phyloP scores from a whole-genome alignment of 2,113 vertebrate species.

The Hypocryptadius cinnamomeus region DNA sequence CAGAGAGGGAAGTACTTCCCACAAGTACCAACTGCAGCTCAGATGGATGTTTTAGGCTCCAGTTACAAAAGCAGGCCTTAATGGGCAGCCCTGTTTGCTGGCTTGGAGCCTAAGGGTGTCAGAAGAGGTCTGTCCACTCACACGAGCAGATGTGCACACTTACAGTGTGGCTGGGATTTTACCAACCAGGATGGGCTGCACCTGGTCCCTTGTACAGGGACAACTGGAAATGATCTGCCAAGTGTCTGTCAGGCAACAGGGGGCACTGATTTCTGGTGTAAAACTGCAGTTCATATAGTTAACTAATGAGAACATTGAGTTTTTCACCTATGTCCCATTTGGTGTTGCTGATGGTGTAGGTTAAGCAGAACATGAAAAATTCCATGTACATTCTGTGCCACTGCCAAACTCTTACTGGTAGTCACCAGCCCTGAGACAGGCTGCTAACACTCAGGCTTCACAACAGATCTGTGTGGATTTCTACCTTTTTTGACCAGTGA shows the following conservation, averaged over 20 bases:
- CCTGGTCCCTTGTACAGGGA: background rate
- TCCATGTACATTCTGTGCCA: background rate
- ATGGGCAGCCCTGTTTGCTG: background rate
- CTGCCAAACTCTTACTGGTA: background rate
- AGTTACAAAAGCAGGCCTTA: background rate
- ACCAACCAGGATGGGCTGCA: background rate
- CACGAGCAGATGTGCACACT: background rate
- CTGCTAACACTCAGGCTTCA: background rate
- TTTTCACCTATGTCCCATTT: background rate
- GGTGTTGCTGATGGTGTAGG: background rate
- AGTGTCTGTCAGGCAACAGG: background rate
- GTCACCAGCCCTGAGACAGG: background rate
- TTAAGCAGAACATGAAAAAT: background rate
- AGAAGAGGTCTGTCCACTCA: background rate
- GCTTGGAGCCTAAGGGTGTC: background rate
- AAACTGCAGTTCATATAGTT: background rate
- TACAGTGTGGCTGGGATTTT: background rate
- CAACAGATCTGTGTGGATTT: background rate
- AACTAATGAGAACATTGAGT: background rate
- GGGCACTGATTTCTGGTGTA: background rate
- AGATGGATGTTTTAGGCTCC: background rate
- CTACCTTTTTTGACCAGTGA: background rate
- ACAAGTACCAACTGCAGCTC: background rate
- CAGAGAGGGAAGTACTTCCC: background rate
- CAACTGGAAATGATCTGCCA: background rate